Conservation (phyloP, 2,888 invertebrate species). For the Pheosia gnoma region DNA sequence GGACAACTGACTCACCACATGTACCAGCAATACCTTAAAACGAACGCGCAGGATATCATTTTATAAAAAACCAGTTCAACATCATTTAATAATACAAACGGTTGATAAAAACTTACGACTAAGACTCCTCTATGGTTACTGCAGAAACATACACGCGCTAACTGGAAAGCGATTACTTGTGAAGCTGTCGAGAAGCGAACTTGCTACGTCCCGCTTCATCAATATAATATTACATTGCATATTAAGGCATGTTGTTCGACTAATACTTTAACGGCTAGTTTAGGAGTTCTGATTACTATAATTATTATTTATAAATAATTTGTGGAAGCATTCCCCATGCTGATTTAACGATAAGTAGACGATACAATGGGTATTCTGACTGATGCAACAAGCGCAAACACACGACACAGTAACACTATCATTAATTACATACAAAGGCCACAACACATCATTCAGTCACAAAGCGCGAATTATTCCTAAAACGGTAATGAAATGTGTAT, state of each 20-base stretch:
- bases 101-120: slow-evolving; percentile 80
- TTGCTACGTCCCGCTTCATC: slow-evolving; percentile 27
- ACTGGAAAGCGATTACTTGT: slow-evolving; percentile 62
- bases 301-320: slow-evolving; percentile 64
- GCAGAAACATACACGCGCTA: slow-evolving; percentile 55
- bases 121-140: slow-evolving; percentile 68
- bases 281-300: slow-evolving; percentile 59
- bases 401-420: slow-evolving; percentile 68
- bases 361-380: slow-evolving; percentile 63
- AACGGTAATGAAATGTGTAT: slow-evolving; percentile 62
- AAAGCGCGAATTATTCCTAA: slow-evolving; percentile 74
- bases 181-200: slow-evolving; percentile 61
- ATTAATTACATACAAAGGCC: slow-evolving; percentile 81
- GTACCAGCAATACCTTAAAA: slow-evolving; percentile 59
- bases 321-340: slow-evolving; percentile 74
- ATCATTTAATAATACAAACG: slow-evolving; percentile 75
- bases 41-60: slow-evolving; percentile 80
- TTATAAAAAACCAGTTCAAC: slow-evolving; percentile 75
- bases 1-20: slow-evolving; percentile 75
- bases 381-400: slow-evolving; percentile 79
- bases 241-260: slow-evolving; percentile 68
- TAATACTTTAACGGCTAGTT: slow-evolving; percentile 71
- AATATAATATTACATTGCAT: slow-evolving; percentile 40
- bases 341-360: slow-evolving; percentile 58
- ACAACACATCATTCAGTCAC: slow-evolving; percentile 84